Base-by-base conservation (phyloP, 2,888 invertebrate genomes). In the Heliconius ismenius region DNA sequence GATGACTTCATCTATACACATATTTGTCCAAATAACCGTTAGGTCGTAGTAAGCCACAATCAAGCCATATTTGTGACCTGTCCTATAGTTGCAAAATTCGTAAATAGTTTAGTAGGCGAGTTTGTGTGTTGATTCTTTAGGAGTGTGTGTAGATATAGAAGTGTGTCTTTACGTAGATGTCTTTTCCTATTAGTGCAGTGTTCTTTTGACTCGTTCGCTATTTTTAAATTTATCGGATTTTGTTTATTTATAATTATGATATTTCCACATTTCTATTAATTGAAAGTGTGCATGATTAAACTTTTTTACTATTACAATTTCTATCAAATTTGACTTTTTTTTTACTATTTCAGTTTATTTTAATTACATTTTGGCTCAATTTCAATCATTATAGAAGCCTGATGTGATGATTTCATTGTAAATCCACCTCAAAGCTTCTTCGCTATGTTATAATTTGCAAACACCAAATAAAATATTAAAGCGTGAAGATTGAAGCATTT, bases 21-120 rank as follows among this genome's bases (percentile, higher is more conserved):
- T 74, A 79, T 89, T 90, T 90, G 89, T 86, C 86, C 79, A 82
- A 89, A 89, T 89, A 70, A 58, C n/a, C 84, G 86, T 86, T 86
- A 88, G 90, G 92, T 91, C 90, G 91, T 91, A 84, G 90, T 91
- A 90, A 91, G 91, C 91, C 91, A 92, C 91, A 85, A 87, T 83
- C 26, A 87, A 68, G 62, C 76, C 77, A 69, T 54, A 72, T 77
- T 79, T 90, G 90, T 88, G 87, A 92, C 89, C 93, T 93, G 92
- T 93, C 93, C 94, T 93, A 93, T 93, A 93, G 93, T 93, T 94
- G 93, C 94, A 93, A 93, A 93, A 93, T 91, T 87, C 84, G 82
- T 86, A 86, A 88, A 80, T 83, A 84, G 82, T 82, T 79, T 77
- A 36, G 81, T 90, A 87, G 87, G 86, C 82, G 80, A 87, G 85